Base-by-base conservation (phyloP, 2,797 vertebrate genomes). In the Malurus splendens region DNA sequence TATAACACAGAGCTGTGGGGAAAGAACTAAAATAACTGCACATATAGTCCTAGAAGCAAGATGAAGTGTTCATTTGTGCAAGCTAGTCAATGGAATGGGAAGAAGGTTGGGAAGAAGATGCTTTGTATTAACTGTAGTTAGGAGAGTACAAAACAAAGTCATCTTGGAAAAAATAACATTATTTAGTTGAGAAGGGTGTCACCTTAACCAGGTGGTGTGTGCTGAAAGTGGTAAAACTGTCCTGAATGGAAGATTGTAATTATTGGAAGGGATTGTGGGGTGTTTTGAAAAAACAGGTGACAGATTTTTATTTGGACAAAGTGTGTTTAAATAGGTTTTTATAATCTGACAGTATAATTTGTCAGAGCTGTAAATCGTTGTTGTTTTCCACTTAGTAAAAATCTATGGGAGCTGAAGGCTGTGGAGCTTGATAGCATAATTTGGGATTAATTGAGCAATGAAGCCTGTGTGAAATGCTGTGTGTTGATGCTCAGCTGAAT, bases 181-280 rank as follows among this genome's bases (percentile, higher is more conserved):
- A 15, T 36, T 60, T 65, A 28, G 7, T 60, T 65, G 33, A 72
- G 47, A 72, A 64, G 50, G 59, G 9, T 14, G 22, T 59, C 47
- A 48, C 38, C 5, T 30, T 76, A n/a, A 36, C 6, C 25, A 68
- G 7, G 2, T 62, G 20, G 5, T 27, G 7, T 38, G 9, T 81
- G 20, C 13, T 41, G 44, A 38, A 70, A 62, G 14, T 33, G 5
- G 4, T 56, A 18, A 64, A 59, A 5, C 15, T 71, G 15, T 32
- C 32, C 23, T 54, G 33, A 33, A 28, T 18, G 4, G 27, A 79
- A 7, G 0, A 0, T 18, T 36, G 6, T 18, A 74, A 60, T 7
- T 48, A 7, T 38, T 39, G 28, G 30, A 45, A 24, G 30, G 15
- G 14, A 27, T 14, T 57, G 25, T n/a, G 28, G 3, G 9, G 1